Percentiles rank a stretch among this genome's conserved stretches.
These are phyloP conservation scores for Phortica magna DNA, from an alignment of 2,888 invertebrate species.

Conservation along the genomic window DNA sequence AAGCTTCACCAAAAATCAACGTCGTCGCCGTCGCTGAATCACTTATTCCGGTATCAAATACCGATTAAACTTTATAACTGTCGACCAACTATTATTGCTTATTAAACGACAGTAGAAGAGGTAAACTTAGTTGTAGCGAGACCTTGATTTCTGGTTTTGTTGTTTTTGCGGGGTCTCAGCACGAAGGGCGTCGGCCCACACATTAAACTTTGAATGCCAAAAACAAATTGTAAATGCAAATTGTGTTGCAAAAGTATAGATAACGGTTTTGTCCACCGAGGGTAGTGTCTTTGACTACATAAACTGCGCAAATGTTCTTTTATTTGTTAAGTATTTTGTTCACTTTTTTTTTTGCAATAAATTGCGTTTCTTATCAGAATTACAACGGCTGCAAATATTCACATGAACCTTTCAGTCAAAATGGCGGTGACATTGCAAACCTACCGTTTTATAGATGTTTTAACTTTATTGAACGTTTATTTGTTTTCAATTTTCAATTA, in stretches of 20 bases:
- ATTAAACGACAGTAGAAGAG: background rate
- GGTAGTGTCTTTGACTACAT: background rate
- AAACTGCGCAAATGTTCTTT: conserved; percentile 6
- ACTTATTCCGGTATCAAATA: background rate
- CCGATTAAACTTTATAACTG: background rate
- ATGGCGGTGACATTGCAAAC: background rate
- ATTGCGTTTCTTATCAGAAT: conserved; percentile 17
- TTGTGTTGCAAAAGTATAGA: background rate
- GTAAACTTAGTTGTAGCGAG: background rate
- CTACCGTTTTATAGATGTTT: background rate
- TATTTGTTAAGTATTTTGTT: no score
- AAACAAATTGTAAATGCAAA: background rate
- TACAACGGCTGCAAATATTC: no score
- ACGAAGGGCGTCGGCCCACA: conserved; percentile 19
- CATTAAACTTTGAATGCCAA: background rate
- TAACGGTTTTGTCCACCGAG: background rate
- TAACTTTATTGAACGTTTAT: no score
- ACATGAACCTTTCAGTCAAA: background rate
- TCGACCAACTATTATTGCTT: background rate
- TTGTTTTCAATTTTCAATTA: no score
- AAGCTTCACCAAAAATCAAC: background rate
- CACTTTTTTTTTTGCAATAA: background rate
- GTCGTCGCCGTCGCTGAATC: background rate
- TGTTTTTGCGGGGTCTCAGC: background rate
- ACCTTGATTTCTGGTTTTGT: conserved; percentile 12